Evolutionary conservation across 2,113 vertebrate genomes (phyloP).

Genomic region (Pelecanus crispus): DNA sequence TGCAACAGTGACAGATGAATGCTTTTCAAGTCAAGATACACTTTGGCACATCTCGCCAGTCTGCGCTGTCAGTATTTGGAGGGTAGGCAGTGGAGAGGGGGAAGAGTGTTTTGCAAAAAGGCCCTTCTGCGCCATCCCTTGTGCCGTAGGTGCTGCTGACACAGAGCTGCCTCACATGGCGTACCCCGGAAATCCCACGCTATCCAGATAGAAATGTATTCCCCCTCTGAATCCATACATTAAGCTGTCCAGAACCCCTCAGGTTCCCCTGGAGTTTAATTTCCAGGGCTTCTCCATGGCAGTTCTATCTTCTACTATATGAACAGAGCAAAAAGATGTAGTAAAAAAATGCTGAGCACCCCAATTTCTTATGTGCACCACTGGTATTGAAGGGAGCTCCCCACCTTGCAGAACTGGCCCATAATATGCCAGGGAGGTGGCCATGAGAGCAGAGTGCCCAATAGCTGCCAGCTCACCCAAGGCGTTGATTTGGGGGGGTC

Average conservation of each 20-base stretch:
- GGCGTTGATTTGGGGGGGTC: neutral
- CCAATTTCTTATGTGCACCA: neutral
- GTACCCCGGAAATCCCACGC: rapidly evolving
- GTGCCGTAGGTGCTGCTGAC: neutral
- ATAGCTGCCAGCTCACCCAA: neutral
- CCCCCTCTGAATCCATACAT: neutral
- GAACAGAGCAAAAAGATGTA: neutral
- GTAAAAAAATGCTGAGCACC: neutral
- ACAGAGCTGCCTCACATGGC: neutral
- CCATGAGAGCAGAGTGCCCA: neutral
- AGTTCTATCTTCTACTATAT: neutral
- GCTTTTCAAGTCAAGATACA: conserved; percentile 7
- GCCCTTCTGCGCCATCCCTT: neutral
- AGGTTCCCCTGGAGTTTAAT: neutral
- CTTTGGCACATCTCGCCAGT: neutral
- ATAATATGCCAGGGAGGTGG: neutral
- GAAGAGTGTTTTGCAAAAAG: neutral
- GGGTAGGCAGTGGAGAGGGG: neutral
- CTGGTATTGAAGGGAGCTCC: neutral
- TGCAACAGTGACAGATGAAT: neutral
- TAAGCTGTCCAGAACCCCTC: neutral
- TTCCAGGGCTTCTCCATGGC: neutral
- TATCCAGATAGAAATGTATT: neutral
- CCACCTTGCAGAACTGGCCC: neutral
- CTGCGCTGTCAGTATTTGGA: neutral